These are phyloP conservation scores for Andrena dorsata DNA, from an alignment of 2,888 invertebrate species.

Conservation along the genomic window DNA sequence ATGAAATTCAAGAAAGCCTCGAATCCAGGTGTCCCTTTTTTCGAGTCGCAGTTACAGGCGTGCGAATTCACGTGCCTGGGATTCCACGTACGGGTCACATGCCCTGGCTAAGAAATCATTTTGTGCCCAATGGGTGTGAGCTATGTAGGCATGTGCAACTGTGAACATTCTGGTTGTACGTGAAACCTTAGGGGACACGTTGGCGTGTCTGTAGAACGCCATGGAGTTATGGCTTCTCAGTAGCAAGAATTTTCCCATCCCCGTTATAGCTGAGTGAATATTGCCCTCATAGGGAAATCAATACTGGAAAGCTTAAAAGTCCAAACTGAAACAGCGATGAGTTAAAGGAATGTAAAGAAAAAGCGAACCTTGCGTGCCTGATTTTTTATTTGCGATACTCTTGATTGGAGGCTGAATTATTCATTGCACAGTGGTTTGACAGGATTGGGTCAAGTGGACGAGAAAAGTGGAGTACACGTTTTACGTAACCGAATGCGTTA, in stretches of 20 bases:
- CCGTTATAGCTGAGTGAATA: background rate
- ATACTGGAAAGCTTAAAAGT: slow-evolving; percentile 4
- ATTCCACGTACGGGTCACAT: slow-evolving; percentile 45
- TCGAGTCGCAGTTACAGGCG: slow-evolving; percentile 11
- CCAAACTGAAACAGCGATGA: no score
- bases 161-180: slow-evolving; percentile 10
- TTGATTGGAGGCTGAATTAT: background rate
- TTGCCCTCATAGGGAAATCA: background rate
- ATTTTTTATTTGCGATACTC: background rate
- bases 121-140: slow-evolving; percentile 52
- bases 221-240: slow-evolving; percentile 48
- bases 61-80: slow-evolving; percentile 29
- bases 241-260: slow-evolving; percentile 11
- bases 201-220: slow-evolving; percentile 29
- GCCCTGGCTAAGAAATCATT: slow-evolving; percentile 47
- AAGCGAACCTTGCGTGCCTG: background rate
- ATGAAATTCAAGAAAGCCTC: slow-evolving; percentile 18
- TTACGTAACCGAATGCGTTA: slow-evolving; percentile 1
- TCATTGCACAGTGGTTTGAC: background rate
- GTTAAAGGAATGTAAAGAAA: background rate
- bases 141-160: slow-evolving; percentile 30
- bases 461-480: slow-evolving; percentile 1
- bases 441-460: background rate
- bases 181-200: slow-evolving; percentile 55
- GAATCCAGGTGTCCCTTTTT: background rate